A percentile compares a stretch with the other conserved stretches of the same genome.
Conservation (phyloP, 2,113 vertebrate species). For the Speoplatyrhinus poulsoni region DNA sequence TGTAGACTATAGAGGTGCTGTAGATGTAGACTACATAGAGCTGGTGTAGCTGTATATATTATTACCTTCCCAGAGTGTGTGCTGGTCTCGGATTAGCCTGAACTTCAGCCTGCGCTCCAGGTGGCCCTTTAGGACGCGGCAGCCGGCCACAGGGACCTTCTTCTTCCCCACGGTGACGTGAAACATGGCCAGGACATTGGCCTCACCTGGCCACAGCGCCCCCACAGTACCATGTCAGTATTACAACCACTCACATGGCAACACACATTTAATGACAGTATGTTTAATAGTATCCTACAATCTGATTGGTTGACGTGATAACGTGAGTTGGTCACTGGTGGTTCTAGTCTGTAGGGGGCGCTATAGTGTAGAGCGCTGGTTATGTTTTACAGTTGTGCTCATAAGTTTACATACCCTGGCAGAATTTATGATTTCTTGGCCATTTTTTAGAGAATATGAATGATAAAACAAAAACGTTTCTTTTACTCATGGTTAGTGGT, state of each 20-base stretch:
- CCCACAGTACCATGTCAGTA: neutral
- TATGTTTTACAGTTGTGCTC: no score
- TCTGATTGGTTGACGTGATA: no score
- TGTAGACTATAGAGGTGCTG: neutral
- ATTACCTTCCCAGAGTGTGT: conserved; percentile 89
- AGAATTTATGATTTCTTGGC: no score
- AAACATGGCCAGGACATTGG: conserved; percentile 84
- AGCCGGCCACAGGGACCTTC: conserved; percentile 90
- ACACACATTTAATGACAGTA: no score
- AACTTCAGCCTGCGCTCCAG: conserved; percentile 85
- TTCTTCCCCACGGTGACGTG: conserved; percentile 85
- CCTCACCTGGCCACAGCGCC: conserved; percentile 78
- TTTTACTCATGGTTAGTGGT: no score
- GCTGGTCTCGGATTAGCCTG: conserved; percentile 77
- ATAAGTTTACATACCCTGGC: no score
- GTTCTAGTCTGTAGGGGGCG: no score
- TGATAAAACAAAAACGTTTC: no score
- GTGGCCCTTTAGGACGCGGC: conserved; percentile 89
- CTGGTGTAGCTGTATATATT: conserved; percentile 44
- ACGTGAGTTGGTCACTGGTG: no score
- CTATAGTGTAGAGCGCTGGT: no score
- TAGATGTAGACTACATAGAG: neutral
- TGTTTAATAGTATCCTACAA: no score
- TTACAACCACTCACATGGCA: neutral
- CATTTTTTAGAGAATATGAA: no score